A percentile compares a stretch with the other conserved stretches of the same genome.
Conservation (phyloP, 2,797 vertebrate genomes). For the Sebastes reedi region DNA sequence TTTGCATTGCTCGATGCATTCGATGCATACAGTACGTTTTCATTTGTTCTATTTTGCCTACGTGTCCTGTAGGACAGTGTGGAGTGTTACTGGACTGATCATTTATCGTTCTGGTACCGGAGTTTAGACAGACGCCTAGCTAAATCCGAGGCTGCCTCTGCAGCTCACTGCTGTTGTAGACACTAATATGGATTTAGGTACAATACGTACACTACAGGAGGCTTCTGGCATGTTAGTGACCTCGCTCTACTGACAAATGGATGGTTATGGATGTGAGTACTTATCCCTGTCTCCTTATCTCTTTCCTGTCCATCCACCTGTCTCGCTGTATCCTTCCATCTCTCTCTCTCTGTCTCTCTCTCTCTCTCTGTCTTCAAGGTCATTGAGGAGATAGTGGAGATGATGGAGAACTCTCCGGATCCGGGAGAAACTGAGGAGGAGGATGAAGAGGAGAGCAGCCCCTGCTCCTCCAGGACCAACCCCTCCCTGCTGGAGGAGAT, state of each 20-base stretch:
- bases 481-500: conserved; percentile 91
- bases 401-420: conserved; percentile 97
- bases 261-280: conserved; percentile 3
- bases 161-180: not conserved
- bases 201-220: not conserved
- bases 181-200: conserved; percentile 28
- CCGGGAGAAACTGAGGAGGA: conserved; percentile 90
- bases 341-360: too few relatives aligned
- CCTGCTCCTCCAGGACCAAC: conserved; percentile 83
- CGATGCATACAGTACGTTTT: not conserved
- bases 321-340: not conserved
- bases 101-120: not conserved
- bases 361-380: conserved; percentile 76
- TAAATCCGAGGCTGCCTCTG: not conserved
- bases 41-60: not conserved
- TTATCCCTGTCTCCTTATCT: not conserved
- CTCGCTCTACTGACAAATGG: conserved; percentile 14
- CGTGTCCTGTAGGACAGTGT: not conserved
- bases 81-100: not conserved
- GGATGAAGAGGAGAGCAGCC: conserved; percentile 86
- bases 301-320: not conserved
- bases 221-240: not conserved
- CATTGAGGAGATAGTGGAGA: conserved; percentile 95
- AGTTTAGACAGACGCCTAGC: not conserved
- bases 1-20: not conserved